Conservation (phyloP, 2,113 vertebrate species). For the Malurus cyaneus region DNA sequence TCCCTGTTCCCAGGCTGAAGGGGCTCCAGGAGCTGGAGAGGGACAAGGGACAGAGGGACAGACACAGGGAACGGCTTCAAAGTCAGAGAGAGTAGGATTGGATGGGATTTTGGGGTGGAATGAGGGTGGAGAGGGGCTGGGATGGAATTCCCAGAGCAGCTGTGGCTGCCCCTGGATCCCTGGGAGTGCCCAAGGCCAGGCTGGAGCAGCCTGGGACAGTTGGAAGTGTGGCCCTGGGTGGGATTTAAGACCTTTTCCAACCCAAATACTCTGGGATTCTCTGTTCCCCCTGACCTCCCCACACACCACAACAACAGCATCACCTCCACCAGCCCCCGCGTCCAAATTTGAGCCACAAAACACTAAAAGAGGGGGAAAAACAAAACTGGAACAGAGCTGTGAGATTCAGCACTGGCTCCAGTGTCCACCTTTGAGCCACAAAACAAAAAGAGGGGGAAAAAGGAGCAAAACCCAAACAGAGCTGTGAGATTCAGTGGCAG, state of each 20-base stretch:
- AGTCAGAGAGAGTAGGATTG: no score
- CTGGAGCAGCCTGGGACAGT: rapidly evolving
- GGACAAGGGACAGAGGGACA: neutral
- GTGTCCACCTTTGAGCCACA: no score
- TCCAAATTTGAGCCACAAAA: no score
- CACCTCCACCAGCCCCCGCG: no score
- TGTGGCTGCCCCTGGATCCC: neutral
- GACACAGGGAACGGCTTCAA: neutral
- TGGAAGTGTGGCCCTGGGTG: neutral
- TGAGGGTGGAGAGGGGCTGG: neutral
- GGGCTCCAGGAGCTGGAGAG: neutral
- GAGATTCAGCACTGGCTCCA: no score
- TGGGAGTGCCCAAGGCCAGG: neutral
- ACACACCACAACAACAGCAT: no score
- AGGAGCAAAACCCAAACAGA: no score
- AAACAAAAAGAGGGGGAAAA: no score
- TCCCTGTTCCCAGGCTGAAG: neutral
- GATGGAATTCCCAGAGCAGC: neutral
- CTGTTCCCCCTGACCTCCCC: no score
- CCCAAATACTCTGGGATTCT: neutral
- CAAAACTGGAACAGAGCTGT: no score
- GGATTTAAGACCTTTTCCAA: neutral
- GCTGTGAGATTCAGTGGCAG: no score
- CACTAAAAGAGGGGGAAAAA: no score
- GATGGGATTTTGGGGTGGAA: neutral